Evolutionary conservation across 2,797 vertebrate species (phyloP).

Genomic region (Sus cebifrons): DNA sequence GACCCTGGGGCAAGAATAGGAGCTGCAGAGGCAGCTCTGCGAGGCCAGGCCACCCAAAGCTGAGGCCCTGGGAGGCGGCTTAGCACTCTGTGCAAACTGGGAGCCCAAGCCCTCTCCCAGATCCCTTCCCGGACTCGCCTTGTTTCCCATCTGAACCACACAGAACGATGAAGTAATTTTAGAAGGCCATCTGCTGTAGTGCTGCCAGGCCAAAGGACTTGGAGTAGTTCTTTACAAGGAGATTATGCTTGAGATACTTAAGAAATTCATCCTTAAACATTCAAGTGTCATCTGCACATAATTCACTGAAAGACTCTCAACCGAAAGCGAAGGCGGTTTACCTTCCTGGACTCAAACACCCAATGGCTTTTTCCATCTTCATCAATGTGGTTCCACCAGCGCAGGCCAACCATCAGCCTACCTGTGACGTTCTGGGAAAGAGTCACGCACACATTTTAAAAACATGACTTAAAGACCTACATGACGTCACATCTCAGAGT

Average conservation of each 20-base stretch:
- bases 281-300: constrained; percentile 7
- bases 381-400: constrained; percentile 99
- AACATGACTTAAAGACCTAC: background rate
- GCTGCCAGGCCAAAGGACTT: background rate
- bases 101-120: background rate
- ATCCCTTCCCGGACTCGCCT: background rate
- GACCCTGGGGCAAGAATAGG: background rate
- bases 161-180: background rate
- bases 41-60: background rate
- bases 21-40: background rate
- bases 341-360: constrained; percentile 98
- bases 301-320: background rate
- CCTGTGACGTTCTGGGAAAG: constrained; percentile 95
- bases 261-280: background rate
- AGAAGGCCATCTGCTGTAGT: constrained; percentile 21
- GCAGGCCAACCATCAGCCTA: constrained; percentile 96
- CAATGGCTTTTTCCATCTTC: constrained; percentile 97
- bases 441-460: constrained; percentile 53
- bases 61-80: background rate
- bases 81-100: background rate
- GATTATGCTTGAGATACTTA: background rate
- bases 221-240: background rate
- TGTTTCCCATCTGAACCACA: background rate
- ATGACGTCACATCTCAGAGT: background rate
- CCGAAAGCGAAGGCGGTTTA: constrained; percentile 74